These are phyloP conservation scores for Dipodomys ordii DNA, from an alignment of 2,113 vertebrate species.

Conservation along the genomic window DNA sequence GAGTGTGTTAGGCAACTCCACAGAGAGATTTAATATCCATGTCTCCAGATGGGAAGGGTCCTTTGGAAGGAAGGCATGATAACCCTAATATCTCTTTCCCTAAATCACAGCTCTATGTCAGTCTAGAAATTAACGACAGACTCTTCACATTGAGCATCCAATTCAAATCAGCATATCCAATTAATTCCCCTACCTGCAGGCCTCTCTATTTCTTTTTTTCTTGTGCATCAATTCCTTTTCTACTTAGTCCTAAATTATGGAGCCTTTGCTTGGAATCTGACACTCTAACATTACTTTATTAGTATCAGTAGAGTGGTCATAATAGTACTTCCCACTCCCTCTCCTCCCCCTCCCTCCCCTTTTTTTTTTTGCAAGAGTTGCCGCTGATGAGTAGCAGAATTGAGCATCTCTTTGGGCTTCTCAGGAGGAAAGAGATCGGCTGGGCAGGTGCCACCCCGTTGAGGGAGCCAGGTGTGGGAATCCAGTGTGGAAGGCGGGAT, in stretches of 20 bases:
- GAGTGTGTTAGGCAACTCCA: background rate
- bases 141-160: conserved; percentile 78
- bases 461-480: background rate
- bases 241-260: conserved; percentile 65
- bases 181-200: conserved; percentile 84
- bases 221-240: conserved; percentile 69
- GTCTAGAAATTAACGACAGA: conserved; percentile 82
- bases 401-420: background rate
- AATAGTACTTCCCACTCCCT: background rate
- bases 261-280: background rate
- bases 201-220: conserved; percentile 58
- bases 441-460: background rate
- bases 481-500: background rate
- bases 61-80: conserved; percentile 68
- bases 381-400: background rate
- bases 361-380: background rate
- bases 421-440: background rate
- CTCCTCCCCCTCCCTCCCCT: background rate
- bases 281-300: conserved; percentile 5
- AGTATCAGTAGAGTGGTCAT: background rate
- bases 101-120: conserved; percentile 80
- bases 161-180: conserved; percentile 84
- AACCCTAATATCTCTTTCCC: conserved; percentile 77
- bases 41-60: background rate
- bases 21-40: background rate